Conservation (phyloP, 1,140 invertebrate genomes). For the Chelonus insularis region DNA sequence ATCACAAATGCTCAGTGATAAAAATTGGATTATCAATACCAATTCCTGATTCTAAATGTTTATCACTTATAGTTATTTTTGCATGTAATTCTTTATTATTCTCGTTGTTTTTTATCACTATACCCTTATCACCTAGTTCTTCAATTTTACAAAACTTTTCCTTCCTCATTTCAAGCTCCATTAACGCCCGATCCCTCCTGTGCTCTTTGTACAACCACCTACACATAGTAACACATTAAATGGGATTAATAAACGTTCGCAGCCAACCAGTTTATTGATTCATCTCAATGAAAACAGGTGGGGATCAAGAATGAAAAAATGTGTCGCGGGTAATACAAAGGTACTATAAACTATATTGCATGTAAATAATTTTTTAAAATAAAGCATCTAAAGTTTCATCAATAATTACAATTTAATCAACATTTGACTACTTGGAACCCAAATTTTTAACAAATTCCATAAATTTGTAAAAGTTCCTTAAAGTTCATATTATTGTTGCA, state of each 20-base stretch:
- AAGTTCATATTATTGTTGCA: too few species aligned
- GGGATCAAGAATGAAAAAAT: background rate
- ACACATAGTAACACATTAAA: slow-evolving; percentile 21
- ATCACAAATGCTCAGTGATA: slow-evolving; percentile 30
- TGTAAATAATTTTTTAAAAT: too few species aligned
- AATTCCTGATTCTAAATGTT: slow-evolving; percentile 29
- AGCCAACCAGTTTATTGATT: slow-evolving; percentile 7
- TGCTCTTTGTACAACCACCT: slow-evolving; percentile 66
- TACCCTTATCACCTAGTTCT: slow-evolving; percentile 26
- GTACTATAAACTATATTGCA: too few species aligned
- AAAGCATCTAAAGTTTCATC: too few species aligned
- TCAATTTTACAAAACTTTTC: slow-evolving; percentile 29
- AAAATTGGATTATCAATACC: slow-evolving; percentile 45
- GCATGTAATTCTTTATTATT: slow-evolving; percentile 21
- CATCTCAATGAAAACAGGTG: slow-evolving; percentile 22
- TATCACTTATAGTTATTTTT: slow-evolving; percentile 21
- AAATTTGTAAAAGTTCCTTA: too few species aligned
- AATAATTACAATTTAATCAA: background rate
- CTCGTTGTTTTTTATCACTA: slow-evolving; percentile 19
- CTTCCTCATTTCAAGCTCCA: slow-evolving; percentile 40
- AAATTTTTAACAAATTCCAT: too few species aligned
- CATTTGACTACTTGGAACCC: background rate
- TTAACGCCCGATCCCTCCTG: slow-evolving; percentile 48
- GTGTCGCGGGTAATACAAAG: background rate
- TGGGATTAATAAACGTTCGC: slow-evolving; percentile 22